These are phyloP conservation scores for Simalia tracyae DNA, from an alignment of 2,797 vertebrate species.

Conservation along the genomic window DNA sequence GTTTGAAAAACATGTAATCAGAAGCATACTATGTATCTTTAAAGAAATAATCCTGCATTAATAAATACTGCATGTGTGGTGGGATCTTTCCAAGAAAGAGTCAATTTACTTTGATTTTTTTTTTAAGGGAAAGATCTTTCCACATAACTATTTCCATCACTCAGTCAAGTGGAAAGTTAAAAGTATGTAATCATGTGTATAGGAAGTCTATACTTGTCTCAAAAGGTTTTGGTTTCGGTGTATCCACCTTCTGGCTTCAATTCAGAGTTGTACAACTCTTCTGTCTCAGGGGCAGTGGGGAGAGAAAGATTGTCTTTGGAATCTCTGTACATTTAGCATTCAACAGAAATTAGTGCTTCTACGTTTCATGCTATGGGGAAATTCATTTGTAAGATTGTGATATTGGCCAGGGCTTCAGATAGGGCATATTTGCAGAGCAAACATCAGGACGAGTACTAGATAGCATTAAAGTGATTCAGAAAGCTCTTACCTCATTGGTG, in stretches of 20 bases:
- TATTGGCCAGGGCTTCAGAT: not conserved
- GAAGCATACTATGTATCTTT: slow-evolving; percentile 36
- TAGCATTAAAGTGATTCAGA: not conserved
- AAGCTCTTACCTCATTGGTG: not conserved
- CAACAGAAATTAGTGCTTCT: not conserved
- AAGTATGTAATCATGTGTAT: slow-evolving; percentile 13
- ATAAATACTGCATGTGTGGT: slow-evolving; percentile 47
- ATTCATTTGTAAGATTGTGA: not conserved
- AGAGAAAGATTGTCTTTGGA: not conserved
- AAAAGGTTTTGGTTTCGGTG: not conserved
- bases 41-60: slow-evolving; percentile 16
- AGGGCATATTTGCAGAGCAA: not conserved
- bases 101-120: slow-evolving; percentile 22
- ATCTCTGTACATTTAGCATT: not conserved
- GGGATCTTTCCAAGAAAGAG: slow-evolving; percentile 24
- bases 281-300: not conserved
- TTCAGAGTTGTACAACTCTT: not conserved
- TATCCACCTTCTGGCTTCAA: slow-evolving; percentile 2
- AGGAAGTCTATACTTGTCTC: slow-evolving; percentile 6
- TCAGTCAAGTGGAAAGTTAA: slow-evolving; percentile 15
- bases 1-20: slow-evolving; percentile 42
- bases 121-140: not conserved
- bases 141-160: slow-evolving; percentile 36
- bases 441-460: not conserved
- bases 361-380: not conserved